Evolutionary conservation across 2,797 vertebrate species (phyloP), one percentile per base, ranked within the genome.

Genomic region (Galago senegalensis): DNA sequence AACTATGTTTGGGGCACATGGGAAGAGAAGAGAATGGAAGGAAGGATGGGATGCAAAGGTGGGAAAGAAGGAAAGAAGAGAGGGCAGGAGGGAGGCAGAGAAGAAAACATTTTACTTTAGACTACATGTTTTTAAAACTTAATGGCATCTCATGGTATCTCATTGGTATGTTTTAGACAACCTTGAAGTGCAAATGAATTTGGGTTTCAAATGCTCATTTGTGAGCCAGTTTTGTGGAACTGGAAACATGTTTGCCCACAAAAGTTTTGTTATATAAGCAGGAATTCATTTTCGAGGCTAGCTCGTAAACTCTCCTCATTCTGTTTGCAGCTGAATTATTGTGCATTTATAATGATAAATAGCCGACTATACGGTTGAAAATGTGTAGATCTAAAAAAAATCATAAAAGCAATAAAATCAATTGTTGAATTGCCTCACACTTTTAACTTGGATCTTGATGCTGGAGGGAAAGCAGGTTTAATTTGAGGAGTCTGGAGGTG

Each of bases 1-100:
- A 97, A 88, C 29, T 95, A 31, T 89, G 70, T 96, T 96, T 97
- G 89, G 77, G 94, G 96, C 95, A 93, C 82, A 95, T 87, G 11
- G 75, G 34, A 60, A 61, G 2, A 10, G 29, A 86, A 69, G 18
- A 13, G 67, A 46, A 72, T 31, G 14, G 18, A 75, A 56, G 37
- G n/a, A 43, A 11, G 18, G 11, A 12, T 4, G 23, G 29, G n/a
- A 46, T 23, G 17, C 25, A 29, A 25, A 31, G 60, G 56, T 16
- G 25, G 5, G 29, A n/a, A 46, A 17, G 29, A 49, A 69, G 60
- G 77, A 88, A 84, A 67, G 85, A 94, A 85, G 7, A 34, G 17
- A 58, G 31, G 5, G 16, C 21, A 16, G 61, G 4, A 34, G 8
- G 25, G 10, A 84, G 25, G 63, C 12, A 18, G 13, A 34, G 4